Evolutionary conservation across 2,888 invertebrate genomes (phyloP), one percentile per base, ranked within the genome.

Genomic region (Agonopterix subpropinquella): DNA sequence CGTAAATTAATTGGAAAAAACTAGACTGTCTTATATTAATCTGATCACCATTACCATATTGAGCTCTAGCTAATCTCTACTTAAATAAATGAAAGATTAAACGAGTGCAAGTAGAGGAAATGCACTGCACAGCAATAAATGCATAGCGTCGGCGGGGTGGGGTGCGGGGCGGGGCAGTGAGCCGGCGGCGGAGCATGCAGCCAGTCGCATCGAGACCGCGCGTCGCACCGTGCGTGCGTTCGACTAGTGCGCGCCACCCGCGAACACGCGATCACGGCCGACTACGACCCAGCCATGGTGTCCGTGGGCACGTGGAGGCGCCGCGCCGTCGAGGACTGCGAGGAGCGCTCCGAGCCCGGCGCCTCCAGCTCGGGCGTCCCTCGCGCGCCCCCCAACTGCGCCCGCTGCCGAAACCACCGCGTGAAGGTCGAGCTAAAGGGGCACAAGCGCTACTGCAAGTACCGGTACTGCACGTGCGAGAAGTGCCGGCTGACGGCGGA

Each of bases 361-460:
- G 82, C 87, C 53, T 83, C 84, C 67, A 83, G 92, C 76, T 90
- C 92, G 49, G 80, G 88, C 50, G 90, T 91, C 44, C 92, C 95
- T 11, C 91, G 96, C 52, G 95, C 95, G 55, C 95, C 96, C 7
- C 97, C 97, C 11, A 97, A 96, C 84, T 98, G 97, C 80, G 96
- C 96, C 43, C 92, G 97, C 35, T 98, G 98, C 80, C 91, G 96
- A 53, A 97, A 97, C 89, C 98, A 98, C 82, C 92, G 94, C n/a
- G 90, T 95, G 70, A 95, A 95, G 77, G 93, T 96, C 59, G 92
- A 93, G 78, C 90, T 97, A 57, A 96, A 96, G 81, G 97, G 96
- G 11, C 98, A 98, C 89, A 98, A 98, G 79, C 91, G 96, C 36
- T 96, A 96, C 84, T 98, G 98, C 90, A 92, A 92, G 68, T 97